Evolutionary conservation across 64 coral and sea anemone genomes (phyloP), one percentile per base, ranked within the genome.

Genomic region (Dendronephthya gigantea): DNA sequence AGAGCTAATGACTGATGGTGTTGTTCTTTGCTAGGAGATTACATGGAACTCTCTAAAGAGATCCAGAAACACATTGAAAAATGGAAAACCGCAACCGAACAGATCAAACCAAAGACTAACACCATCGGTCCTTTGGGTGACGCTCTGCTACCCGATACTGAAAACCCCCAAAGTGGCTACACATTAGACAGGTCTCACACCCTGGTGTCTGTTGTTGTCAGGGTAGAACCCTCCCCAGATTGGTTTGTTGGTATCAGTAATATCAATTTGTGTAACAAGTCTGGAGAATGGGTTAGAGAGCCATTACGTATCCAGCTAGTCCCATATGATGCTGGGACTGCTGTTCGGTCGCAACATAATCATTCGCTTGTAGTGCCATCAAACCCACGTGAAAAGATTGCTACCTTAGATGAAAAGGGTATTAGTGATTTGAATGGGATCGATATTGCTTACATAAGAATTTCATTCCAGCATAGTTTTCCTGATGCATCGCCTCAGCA

Each of bases 1-100:
- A 6, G 41, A 45, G 4, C 4, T 45, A 45, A 45, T 0, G 1
- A n/a, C 7, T n/a, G 29, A 79, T 79, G 72, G 30, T 79, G 30
- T 79, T 34, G 15, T 79, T 79, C 29, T 39, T 79, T 35, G 36
- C 15, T 36, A 79, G 72, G 72, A 36, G 31, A 79, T 79, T 35
- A 15, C 2, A 2, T 2, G 6, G 32, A 79, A 17, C 72, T 79
- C 36, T 15, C 9, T 79, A 15, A 34, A 15, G 72, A 79, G 32
- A 79, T 79, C 72, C 72, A 79, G 72, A 79, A 34, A 79, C 72
- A 79, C 9, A 36, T 79, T 34, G 72, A 79, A 79, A 79, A 79
- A 19, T 36, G 36, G 32, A 34, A 79, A 19, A 36, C 72, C 15
- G 32, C 72, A 79, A 12, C 17, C 4, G 15, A 36, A 17, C 32